Percentiles rank a stretch among this genome's conserved stretches.
These are phyloP conservation scores for Branchipolynoe longqiensis DNA, from an alignment of 2,888 invertebrate species.

Conservation along the genomic window DNA sequence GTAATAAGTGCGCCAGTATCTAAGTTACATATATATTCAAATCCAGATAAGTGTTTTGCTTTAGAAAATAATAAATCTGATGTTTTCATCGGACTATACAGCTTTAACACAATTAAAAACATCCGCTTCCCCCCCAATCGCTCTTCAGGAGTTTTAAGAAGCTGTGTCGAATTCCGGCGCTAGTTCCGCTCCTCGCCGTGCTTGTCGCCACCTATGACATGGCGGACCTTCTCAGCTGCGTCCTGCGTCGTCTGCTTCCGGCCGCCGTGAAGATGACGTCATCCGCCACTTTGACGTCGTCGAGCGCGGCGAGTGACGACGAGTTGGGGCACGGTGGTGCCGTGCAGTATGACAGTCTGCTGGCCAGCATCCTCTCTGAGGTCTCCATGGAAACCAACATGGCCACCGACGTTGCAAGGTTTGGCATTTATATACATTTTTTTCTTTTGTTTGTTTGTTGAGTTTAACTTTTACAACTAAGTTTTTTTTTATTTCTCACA, in stretches of 20 bases:
- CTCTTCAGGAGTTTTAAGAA: conserved; percentile 72
- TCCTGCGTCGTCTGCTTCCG: conserved; percentile 73
- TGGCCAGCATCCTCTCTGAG: conserved; percentile 72
- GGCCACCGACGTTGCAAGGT: conserved; percentile 71
- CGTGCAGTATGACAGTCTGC: conserved; percentile 69
- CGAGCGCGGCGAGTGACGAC: conserved; percentile 73
- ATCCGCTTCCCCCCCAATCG: no score
- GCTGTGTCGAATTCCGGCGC: conserved; percentile 70
- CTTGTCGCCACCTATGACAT: conserved; percentile 70
- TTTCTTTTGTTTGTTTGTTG: background rate
- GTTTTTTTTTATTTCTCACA: no score
- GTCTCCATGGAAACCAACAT: conserved; percentile 69
- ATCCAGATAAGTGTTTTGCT: no score
- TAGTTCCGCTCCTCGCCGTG: conserved; percentile 70
- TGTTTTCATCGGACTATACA: no score
- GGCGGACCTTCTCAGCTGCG: conserved; percentile 68
- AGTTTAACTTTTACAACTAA: background rate
- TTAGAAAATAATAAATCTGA: no score
- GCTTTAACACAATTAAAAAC: no score
- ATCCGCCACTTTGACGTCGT: conserved; percentile 67
- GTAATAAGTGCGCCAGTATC: no score
- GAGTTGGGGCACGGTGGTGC: conserved; percentile 63
- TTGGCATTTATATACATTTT: conserved; percentile 53
- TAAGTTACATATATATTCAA: no score
- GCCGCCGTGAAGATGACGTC: conserved; percentile 72